Base-by-base conservation (phyloP, 1,140 invertebrate species). In the Bombyx mandarina region DNA sequence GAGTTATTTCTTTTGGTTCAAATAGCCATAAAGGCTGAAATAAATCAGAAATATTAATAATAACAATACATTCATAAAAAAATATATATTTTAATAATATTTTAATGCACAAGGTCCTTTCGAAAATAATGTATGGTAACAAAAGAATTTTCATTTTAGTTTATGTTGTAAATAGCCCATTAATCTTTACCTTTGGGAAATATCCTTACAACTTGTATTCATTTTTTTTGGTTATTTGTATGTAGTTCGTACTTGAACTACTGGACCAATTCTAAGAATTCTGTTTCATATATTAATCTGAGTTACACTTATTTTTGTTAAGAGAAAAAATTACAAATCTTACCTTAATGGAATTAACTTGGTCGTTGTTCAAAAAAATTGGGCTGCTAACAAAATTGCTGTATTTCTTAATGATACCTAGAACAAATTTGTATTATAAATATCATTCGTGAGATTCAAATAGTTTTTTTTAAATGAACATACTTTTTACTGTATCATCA, bases 351-450 rank as follows among this genome's bases (percentile, higher is more conserved):
- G 92, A 92, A 82, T 98, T 98, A 0, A 93, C 91, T 84, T 92
- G 92, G 71, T 95, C 93, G 45, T 95, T 95, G 89, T 99, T 99
- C 2, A 99, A 82, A 72, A 91, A 94, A 72, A 99, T 97, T 1
- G 97, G 96, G 74, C 94, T 95, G 6, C 96, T 94, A 51, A 99
- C 95, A 83, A 99, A 99, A 82, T 98, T 99, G 77, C 97, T 99
- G 88, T 99, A 99, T 78, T 98, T 99, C 70, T 96, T 94, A 47
- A 99, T 95, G 45, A 99, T 93, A 62, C 90, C 94, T 94, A 79
- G 18, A 89, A 89, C 69, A 64, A 63, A 56, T 43, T 50, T n/a
- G 6, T 8, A 50, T 47, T 0, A 46, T 50, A 7, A 49, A 51
- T 10, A 54, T 47, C 22, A 54, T 18, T 54, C 47, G 26, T 45